Evolutionary conservation across 2,113 vertebrate species (phyloP).

Genomic region (Piaya cayana): DNA sequence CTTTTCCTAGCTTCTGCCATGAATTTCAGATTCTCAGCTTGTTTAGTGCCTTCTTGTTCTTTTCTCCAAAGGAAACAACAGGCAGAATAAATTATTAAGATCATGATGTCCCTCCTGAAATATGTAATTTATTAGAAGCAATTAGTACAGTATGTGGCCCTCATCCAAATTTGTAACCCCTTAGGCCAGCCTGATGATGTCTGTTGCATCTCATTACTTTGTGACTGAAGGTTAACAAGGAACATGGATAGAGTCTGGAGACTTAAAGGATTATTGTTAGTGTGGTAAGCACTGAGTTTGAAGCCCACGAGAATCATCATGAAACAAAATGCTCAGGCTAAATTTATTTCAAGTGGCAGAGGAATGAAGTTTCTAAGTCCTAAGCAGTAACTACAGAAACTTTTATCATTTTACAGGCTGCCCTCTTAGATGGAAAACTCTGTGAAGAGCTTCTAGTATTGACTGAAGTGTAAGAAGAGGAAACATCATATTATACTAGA

Average conservation of each 20-base stretch:
- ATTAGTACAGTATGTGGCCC: constrained; percentile 61
- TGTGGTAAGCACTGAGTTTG: neutral
- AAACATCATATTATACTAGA: neutral
- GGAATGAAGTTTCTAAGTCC: neutral
- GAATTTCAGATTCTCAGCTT: constrained; percentile 44
- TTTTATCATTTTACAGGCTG: neutral
- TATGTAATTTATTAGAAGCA: constrained; percentile 71
- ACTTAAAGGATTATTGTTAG: constrained; percentile 21
- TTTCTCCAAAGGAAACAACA: constrained; percentile 60
- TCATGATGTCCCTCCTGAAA: constrained; percentile 61
- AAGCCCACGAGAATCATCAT: neutral
- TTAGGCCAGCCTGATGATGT: constrained; percentile 48
- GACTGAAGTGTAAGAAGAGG: neutral
- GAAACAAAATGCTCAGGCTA: neutral
- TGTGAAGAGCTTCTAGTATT: neutral
- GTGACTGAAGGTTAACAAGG: constrained; percentile 54
- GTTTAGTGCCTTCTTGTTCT: constrained; percentile 41
- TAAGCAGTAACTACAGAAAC: neutral
- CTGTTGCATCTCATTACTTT: constrained; percentile 65
- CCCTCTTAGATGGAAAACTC: neutral
- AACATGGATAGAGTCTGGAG: neutral
- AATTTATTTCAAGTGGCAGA: neutral
- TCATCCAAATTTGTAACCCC: constrained; percentile 59
- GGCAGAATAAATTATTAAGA: constrained; percentile 71
- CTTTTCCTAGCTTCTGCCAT: constrained; percentile 41